These are phyloP conservation scores for Martes martes DNA, from an alignment of 2,113 vertebrate species.

Conservation along the genomic window DNA sequence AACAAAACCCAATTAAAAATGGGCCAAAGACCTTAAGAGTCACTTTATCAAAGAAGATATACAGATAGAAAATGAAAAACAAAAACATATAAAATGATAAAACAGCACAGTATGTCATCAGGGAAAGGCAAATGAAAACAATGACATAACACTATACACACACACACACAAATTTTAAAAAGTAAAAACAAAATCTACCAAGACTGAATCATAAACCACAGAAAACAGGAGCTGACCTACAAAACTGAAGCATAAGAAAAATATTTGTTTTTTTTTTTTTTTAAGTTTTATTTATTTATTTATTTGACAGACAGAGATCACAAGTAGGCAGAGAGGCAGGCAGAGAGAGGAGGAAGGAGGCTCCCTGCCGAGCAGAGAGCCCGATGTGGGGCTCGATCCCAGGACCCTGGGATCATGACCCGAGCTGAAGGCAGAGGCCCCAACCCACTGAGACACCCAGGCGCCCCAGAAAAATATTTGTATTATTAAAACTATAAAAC, in stretches of 20 bases:
- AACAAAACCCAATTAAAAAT: not conserved
- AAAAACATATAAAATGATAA: not conserved
- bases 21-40: not conserved
- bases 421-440: too few relatives aligned
- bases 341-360: too few relatives aligned
- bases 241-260: not conserved
- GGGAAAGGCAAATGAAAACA: not conserved
- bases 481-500: not conserved
- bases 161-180: not conserved
- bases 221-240: not conserved
- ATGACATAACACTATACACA: not conserved
- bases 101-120: not conserved
- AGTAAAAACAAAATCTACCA: not conserved
- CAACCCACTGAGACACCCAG: too few relatives aligned
- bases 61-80: not conserved
- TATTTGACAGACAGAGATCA: too few relatives aligned
- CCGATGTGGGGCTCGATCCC: too few relatives aligned
- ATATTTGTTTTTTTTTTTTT: not conserved
- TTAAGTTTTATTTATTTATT: too few relatives aligned
- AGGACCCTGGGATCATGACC: too few relatives aligned
- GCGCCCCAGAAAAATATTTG: not conserved
- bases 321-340: too few relatives aligned
- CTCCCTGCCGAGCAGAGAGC: too few relatives aligned
- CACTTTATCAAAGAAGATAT: not conserved
- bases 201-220: not conserved